Percentiles rank a stretch among this genome's conserved stretches.
These are phyloP conservation scores for Cataglyphis hispanica DNA, from an alignment of 1,140 invertebrate genomes.

Conservation along the genomic window DNA sequence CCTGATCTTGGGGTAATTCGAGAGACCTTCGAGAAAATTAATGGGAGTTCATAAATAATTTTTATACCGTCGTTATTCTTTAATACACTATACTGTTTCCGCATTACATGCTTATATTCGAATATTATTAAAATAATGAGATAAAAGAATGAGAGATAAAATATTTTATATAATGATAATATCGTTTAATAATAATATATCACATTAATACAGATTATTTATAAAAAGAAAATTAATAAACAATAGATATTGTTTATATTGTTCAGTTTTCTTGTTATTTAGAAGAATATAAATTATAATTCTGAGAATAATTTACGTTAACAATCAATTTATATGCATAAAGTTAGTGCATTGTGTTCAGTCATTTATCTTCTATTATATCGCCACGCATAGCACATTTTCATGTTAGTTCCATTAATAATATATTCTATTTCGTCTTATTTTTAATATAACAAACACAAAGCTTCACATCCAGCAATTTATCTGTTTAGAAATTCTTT, in stretches of 20 bases:
- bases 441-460: no score
- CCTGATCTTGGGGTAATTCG: neutral
- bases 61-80: neutral
- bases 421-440: neutral
- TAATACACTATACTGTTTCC: neutral
- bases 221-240: neutral
- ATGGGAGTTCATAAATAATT: neutral
- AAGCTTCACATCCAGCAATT: no score
- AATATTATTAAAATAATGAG: neutral
- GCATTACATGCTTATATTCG: neutral
- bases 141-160: neutral
- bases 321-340: conserved; percentile 30
- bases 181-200: no score
- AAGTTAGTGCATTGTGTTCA: neutral
- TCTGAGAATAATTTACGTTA: neutral
- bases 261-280: conserved; percentile 1
- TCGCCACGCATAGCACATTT: neutral
- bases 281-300: conserved; percentile 30
- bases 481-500: neutral
- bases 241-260: neutral
- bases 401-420: conserved; percentile 15
- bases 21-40: neutral
- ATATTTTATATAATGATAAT: neutral
- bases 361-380: conserved; percentile 46
- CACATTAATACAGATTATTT: neutral